phyloP scores from a whole-genome alignment of 2,888 invertebrate species.

The Tuta absoluta region DNA sequence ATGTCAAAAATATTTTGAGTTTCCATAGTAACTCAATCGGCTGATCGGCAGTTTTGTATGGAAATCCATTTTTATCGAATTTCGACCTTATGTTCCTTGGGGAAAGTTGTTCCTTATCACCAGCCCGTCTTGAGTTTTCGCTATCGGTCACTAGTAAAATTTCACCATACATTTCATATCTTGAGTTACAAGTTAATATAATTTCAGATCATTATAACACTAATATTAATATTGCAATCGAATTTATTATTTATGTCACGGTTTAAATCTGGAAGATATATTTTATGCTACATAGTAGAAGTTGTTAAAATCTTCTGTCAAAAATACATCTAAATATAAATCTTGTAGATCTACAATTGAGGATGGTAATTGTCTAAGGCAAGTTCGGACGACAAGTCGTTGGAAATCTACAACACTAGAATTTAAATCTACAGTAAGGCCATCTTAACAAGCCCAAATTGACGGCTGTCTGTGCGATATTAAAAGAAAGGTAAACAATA shows the following conservation, averaged over 20 bases:
- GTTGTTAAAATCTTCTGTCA: slow-evolving; percentile 24
- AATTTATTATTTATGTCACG: not conserved
- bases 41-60: too few relatives aligned
- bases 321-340: slow-evolving; percentile 28
- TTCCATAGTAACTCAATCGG: too few relatives aligned
- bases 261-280: slow-evolving; percentile 11
- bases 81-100: too few relatives aligned
- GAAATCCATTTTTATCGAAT: too few relatives aligned
- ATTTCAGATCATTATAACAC: not conserved
- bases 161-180: too few relatives aligned
- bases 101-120: too few relatives aligned
- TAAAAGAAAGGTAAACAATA: too few relatives aligned
- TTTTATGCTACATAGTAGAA: slow-evolving; percentile 5
- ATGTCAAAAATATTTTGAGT: too few relatives aligned
- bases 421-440: slow-evolving; percentile 28
- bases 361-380: slow-evolving; percentile 28
- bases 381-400: slow-evolving; percentile 35
- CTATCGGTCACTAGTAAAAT: too few relatives aligned
- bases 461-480: too few relatives aligned
- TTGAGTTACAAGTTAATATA: not conserved
- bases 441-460: too few relatives aligned
- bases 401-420: slow-evolving; percentile 23
- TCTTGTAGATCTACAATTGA: slow-evolving; percentile 15
- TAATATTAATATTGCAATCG: slow-evolving; percentile 8
- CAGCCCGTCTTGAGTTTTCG: too few relatives aligned